These are phyloP conservation scores for Drosophila picticornis DNA, from an alignment of 2,888 invertebrate species.

Conservation along the genomic window DNA sequence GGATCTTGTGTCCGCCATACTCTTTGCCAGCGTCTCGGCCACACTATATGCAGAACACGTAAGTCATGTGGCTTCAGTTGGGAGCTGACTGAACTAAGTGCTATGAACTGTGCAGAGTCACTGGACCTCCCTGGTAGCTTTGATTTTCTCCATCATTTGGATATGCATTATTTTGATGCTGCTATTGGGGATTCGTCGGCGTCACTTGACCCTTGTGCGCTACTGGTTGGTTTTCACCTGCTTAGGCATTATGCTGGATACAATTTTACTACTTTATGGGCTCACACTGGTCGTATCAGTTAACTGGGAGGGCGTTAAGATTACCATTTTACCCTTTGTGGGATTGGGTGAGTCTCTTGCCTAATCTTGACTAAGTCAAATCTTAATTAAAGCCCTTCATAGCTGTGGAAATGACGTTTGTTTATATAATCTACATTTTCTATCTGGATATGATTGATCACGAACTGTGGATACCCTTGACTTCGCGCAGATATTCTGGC, in stretches of 20 bases:
- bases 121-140: conserved; percentile 52
- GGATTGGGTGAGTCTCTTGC: conserved; percentile 52
- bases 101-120: conserved; percentile 34
- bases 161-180: conserved; percentile 50
- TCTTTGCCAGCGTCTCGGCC: conserved; percentile 64
- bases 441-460: conserved; percentile 48
- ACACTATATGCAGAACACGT: conserved; percentile 56
- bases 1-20: conserved; percentile 65
- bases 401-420: conserved; percentile 75
- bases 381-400: not conserved
- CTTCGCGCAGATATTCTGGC: conserved; percentile 5
- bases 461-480: conserved; percentile 39
- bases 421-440: conserved; percentile 66
- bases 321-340: conserved; percentile 62
- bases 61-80: conserved; percentile 33
- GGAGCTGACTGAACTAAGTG: not conserved
- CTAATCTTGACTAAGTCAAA: not conserved
- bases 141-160: conserved; percentile 66
- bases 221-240: conserved; percentile 70
- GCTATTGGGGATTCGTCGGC: conserved; percentile 47
- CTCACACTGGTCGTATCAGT: conserved; percentile 58
- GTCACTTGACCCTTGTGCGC: conserved; percentile 45
- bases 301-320: conserved; percentile 63
- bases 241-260: conserved; percentile 65
- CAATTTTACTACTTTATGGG: conserved; percentile 61